Percentiles rank a stretch among this genome's conserved stretches.
phyloP scores from a whole-genome alignment of 2,113 vertebrate genomes.

The Carassius gibelio region DNA sequence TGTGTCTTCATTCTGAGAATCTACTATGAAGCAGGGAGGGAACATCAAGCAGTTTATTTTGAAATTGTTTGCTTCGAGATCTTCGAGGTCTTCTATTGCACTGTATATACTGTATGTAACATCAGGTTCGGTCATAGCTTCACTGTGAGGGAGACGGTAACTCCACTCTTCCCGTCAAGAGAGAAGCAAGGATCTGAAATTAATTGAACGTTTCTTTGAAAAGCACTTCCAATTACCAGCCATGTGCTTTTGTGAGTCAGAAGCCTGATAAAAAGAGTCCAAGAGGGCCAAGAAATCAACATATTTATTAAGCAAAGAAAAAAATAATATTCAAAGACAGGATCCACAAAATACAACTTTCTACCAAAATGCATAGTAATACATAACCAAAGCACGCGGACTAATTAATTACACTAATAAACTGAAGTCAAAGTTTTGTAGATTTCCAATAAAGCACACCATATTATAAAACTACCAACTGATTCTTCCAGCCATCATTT shows the following conservation, averaged over 20 bases:
- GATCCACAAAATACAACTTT: neutral
- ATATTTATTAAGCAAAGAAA: neutral
- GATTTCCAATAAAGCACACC: neutral
- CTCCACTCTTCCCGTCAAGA: neutral
- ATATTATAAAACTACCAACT: neutral
- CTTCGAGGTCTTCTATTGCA: too few species aligned
- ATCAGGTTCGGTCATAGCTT: neutral
- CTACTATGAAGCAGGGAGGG: too few species aligned
- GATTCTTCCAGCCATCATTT: neutral
- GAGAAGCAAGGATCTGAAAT: neutral
- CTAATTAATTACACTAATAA: neutral
- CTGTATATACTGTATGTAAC: too few species aligned
- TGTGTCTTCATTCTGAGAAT: too few species aligned
- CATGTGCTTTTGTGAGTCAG: neutral
- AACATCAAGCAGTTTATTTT: too few species aligned
- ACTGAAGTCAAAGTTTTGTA: neutral
- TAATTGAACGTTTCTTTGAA: neutral
- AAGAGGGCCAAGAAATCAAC: neutral
- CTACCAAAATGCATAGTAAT: neutral
- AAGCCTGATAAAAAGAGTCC: neutral
- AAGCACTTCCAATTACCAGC: neutral
- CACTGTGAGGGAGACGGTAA: neutral
- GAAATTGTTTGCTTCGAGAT: too few species aligned
- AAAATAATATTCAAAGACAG: neutral
- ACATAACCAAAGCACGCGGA: neutral